Evolutionary conservation across 2,113 vertebrate genomes (phyloP).

Genomic region (Mirza zaza): DNA sequence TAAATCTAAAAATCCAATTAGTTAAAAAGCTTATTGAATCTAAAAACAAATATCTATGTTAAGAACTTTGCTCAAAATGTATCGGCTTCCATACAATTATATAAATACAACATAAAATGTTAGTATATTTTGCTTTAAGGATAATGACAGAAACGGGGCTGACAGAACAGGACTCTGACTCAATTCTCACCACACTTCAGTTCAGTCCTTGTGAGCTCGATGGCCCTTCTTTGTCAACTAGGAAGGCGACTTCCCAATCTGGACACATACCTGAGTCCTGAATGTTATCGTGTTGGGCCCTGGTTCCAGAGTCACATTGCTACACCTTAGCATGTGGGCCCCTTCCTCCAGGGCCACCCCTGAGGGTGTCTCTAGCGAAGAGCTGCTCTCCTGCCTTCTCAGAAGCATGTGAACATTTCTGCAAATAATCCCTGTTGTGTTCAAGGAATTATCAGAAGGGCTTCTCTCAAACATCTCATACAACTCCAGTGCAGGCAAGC

Average conservation of each 20-base stretch:
- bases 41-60: background rate
- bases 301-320: slow-evolving; percentile 88
- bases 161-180: background rate
- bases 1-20: no score
- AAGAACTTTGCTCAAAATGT: background rate
- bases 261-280: slow-evolving; percentile 88
- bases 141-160: background rate
- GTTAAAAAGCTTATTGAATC: background rate
- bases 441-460: slow-evolving; percentile 91
- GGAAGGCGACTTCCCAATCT: accelerated
- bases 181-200: background rate
- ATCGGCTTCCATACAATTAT: background rate
- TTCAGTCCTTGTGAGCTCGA: accelerated
- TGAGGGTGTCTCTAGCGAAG: slow-evolving; percentile 84
- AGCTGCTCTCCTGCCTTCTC: slow-evolving; percentile 87
- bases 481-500: slow-evolving; percentile 87
- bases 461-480: slow-evolving; percentile 92
- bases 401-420: slow-evolving; percentile 95
- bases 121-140: background rate
- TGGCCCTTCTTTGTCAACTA: accelerated
- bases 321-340: slow-evolving; percentile 87
- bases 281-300: slow-evolving; percentile 92
- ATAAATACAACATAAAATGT: background rate
- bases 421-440: slow-evolving; percentile 92
- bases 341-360: slow-evolving; percentile 89